Evolutionary conservation across 2,113 vertebrate genomes (phyloP), one percentile per base, ranked within the genome.

Genomic region (Megaptera novaeangliae): DNA sequence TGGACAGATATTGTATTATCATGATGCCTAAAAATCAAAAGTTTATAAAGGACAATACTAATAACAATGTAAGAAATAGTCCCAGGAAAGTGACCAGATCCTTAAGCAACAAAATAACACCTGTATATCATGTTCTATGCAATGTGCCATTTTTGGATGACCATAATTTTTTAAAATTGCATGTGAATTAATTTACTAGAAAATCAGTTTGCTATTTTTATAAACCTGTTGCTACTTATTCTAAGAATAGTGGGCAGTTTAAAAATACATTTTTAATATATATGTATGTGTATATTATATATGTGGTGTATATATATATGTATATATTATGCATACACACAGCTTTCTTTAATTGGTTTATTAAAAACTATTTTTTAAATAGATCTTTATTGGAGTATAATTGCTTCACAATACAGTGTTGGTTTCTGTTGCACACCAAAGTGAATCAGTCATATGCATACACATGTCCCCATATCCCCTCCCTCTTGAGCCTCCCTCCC

Each of bases 181-280:
- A 59, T 57, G n/a, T 57, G n/a, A 92, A 81, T 78, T 74, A 74
- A 94, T 86, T n/a, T 87, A 91, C 41, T 49, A 81, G 59, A 95
- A 92, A 69, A 34, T 44, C 6, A 95, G 82, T 80, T 88, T 86
- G 75, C 46, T 49, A 29, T 59, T 94, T 93, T 95, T 92, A 59
- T 78, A 96, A 89, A 80, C 41, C 29, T 8, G 69, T 21, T 55
- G 49, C 55, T 68, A 77, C 25, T 52, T 52, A 52, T 52, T 52
- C 52, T 18, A 52, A 52, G 55, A 41, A 41, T 63, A 71, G 49
- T 57, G 21, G 39, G 49, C 2, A 74, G 29, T 41, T 31, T n/a
- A 64, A 91, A 91, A 59, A 59, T 82, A 88, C 8, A 57, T 57
- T 87, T 78, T 75, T 31, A 34, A 77, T 34, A 49, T 74, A 14